Evolutionary conservation across 64 coral and sea anemone genomes (phyloP).

Genomic region (Montipora efflorescens): DNA sequence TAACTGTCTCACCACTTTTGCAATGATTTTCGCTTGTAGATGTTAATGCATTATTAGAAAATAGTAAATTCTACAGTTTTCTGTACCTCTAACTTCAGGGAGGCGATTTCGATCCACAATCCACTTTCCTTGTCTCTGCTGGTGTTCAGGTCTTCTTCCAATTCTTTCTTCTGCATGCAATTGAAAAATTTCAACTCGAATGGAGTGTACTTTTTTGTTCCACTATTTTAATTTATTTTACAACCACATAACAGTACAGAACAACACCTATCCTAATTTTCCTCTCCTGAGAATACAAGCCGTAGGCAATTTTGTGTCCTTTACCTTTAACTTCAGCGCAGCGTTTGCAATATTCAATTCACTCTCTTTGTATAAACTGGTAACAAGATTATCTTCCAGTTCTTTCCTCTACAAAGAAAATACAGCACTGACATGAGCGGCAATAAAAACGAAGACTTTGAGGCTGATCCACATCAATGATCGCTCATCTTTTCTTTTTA

Average conservation of each 20-base stretch:
- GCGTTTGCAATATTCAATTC: not conserved
- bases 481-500: no score
- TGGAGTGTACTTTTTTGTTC: no score
- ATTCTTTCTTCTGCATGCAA: not conserved
- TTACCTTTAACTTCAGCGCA: not conserved
- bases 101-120: not conserved
- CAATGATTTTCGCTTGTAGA: no score
- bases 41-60: no score
- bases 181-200: not conserved
- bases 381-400: not conserved
- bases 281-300: no score
- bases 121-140: not conserved
- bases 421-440: not conserved
- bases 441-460: not conserved
- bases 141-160: not conserved
- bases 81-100: not conserved
- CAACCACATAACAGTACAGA: no score
- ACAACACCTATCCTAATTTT: no score
- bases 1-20: no score
- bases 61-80: no score
- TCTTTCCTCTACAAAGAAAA: not conserved
- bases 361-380: not conserved
- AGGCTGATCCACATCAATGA: no score
- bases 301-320: not conserved
- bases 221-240: no score